Evolutionary conservation across 1,140 invertebrate species (phyloP).

Genomic region (Harpegnathos saltator): DNA sequence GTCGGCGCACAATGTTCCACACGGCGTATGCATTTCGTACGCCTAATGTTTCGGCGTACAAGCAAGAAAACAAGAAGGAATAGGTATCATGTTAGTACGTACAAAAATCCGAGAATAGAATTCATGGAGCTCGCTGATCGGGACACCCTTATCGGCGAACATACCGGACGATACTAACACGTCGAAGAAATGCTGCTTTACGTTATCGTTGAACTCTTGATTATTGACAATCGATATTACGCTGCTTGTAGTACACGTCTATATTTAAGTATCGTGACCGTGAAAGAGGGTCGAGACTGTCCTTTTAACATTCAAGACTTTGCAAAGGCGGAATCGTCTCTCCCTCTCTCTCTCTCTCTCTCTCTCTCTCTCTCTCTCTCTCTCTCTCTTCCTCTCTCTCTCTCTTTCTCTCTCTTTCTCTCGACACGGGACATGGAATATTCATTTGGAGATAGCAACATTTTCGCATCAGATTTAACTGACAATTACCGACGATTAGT

Average conservation of each 20-base stretch:
- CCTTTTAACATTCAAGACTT: slow-evolving; percentile 50
- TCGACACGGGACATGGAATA: no score
- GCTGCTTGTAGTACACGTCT: slow-evolving; percentile 36
- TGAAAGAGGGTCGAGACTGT: slow-evolving; percentile 73
- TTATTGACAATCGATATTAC: slow-evolving; percentile 84
- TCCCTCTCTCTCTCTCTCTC: no score
- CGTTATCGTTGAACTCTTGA: slow-evolving; percentile 80
- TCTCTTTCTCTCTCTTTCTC: no score
- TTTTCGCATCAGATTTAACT: not conserved
- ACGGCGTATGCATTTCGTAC: no score
- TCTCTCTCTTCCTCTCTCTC: no score
- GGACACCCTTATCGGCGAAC: slow-evolving; percentile 71
- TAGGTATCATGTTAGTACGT: slow-evolving; percentile 76
- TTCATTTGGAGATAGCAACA: no score
- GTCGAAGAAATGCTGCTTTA: slow-evolving; percentile 64
- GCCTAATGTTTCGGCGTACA: not conserved
- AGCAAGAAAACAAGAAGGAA: not conserved
- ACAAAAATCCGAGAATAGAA: slow-evolving; percentile 78
- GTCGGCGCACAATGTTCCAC: not conserved
- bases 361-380: no score
- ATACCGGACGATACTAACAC: slow-evolving; percentile 78
- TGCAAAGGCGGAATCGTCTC: no score
- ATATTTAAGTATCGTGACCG: slow-evolving; percentile 66
- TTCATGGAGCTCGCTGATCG: slow-evolving; percentile 63
- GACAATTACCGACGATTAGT: not conserved